These are phyloP conservation scores for Mythimna ferrago DNA, from an alignment of 2,888 invertebrate genomes.

Conservation along the genomic window DNA sequence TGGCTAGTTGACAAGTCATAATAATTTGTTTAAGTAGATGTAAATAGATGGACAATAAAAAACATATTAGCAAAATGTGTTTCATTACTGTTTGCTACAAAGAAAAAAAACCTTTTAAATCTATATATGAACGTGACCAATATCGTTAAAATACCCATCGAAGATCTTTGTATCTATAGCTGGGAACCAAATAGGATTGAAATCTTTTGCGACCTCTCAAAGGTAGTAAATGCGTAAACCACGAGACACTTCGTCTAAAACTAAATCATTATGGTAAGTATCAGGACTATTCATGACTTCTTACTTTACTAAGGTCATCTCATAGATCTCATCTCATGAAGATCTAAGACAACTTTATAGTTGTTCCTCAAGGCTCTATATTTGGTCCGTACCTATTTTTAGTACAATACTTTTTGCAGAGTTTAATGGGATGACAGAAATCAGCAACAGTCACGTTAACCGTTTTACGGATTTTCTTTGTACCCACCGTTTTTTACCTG, in stretches of 20 bases:
- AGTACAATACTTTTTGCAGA: not conserved
- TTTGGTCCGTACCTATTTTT: not conserved
- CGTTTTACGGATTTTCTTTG: too few relatives aligned
- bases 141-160: not conserved
- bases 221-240: not conserved
- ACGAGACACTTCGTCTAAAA: not conserved
- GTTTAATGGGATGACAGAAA: not conserved
- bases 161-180: not conserved
- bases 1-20: constrained; percentile 76
- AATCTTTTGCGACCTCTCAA: not conserved
- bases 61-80: constrained; percentile 57
- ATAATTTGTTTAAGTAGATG: constrained; percentile 76
- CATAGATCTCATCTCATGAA: not conserved
- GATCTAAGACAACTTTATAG: constrained; percentile 3
- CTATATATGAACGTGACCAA: not conserved
- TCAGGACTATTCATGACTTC: not conserved
- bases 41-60: constrained; percentile 80
- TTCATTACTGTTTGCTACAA: constrained; percentile 44
- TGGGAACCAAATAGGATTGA: not conserved
- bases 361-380: constrained; percentile 2
- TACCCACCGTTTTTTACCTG: too few relatives aligned
- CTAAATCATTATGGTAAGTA: not conserved
- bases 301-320: not conserved
- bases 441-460: too few relatives aligned
- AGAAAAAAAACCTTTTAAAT: not conserved